Conservation (phyloP, 2,113 vertebrate genomes). For the Callaeas wilsoni region DNA sequence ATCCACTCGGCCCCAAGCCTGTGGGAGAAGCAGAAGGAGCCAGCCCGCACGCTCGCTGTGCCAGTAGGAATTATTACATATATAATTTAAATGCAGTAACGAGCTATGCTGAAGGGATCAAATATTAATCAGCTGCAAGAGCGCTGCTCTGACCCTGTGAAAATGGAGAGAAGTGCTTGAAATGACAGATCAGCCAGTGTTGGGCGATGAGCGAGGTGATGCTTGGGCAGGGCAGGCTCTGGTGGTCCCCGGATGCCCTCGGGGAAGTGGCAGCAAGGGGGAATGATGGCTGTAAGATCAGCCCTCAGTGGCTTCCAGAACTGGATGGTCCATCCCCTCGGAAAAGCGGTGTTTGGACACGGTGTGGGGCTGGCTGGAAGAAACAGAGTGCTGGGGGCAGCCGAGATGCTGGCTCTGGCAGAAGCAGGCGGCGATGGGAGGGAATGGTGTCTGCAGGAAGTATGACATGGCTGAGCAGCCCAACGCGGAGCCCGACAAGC, state of each 20-base stretch:
- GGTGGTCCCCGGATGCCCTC: not conserved
- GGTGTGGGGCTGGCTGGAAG: not conserved
- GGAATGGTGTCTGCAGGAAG: conserved; percentile 58
- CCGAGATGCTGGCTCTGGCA: not conserved
- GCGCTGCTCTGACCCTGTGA: conserved; percentile 26
- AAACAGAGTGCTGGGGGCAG: not conserved
- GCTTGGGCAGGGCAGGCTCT: rapidly evolving
- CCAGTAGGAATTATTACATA: conserved; percentile 36
- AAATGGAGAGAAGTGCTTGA: conserved; percentile 28
- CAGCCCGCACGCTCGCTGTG: not conserved
- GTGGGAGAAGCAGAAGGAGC: not conserved
- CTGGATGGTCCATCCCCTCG: rapidly evolving
- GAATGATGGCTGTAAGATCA: not conserved
- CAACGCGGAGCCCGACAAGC: conserved; percentile 1
- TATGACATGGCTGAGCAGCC: conserved; percentile 64
- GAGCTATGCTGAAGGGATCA: conserved; percentile 65
- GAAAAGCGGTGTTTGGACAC: rapidly evolving
- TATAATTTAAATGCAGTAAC: conserved; percentile 70
- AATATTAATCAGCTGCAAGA: conserved; percentile 69
- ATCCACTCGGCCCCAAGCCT: rapidly evolving
- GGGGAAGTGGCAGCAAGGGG: not conserved
- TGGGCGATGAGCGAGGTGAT: rapidly evolving
- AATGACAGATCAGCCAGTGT: not conserved
- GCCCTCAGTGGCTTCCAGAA: not conserved
- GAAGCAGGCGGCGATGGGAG: not conserved